Evolutionary conservation across 2,797 vertebrate species (phyloP), one percentile per base, ranked within the genome.

Genomic region (Hydrophis major): DNA sequence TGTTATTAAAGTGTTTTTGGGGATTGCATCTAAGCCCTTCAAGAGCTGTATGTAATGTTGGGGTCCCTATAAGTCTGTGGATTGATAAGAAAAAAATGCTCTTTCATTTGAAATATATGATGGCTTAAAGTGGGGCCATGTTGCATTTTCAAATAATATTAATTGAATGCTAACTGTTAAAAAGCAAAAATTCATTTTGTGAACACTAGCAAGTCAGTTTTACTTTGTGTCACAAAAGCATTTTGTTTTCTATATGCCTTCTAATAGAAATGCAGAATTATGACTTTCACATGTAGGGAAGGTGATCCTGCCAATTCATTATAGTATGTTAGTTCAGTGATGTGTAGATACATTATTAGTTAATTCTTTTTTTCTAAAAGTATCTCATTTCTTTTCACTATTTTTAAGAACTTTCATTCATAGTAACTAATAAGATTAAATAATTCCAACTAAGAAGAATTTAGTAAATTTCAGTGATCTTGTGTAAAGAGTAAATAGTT

Each of bases 391-490:
- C 1, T 1, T 96, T 96, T 92, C 95, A 92, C 87, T 92, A 47
- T 90, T 94, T 94, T 95, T 93, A 94, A 96, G 94, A 97, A 89
- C 90, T 88, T 91, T 96, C 93, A 94, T 16, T 57, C 56, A 42
- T 78, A 86, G 74, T 90, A 94, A 87, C 91, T 90, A 90, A 86
- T 91, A 91, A 89, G 66, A 91, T 32, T 47, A 87, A 6, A 37
- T 93, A 89, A 89, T 78, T 13, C 90, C 57, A 37, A 94, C 42
- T 86, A 92, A 4, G 16, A 74, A 37, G 16, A 93, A 90, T 94
- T 96, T 93, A 92, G 94, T 90, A 3, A 37, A 25, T 83, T 22
- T 93, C 78, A 88, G 63, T 93, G 90, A 55, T 93, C 95, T 92
- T 93, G 53, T 66, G 83, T 88, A 89, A 93, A 93, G 94, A 27